A percentile compares a stretch with the other conserved stretches of the same genome.
Conservation (phyloP, 2,797 vertebrate genomes). For the Pipistrellus nathusii region DNA sequence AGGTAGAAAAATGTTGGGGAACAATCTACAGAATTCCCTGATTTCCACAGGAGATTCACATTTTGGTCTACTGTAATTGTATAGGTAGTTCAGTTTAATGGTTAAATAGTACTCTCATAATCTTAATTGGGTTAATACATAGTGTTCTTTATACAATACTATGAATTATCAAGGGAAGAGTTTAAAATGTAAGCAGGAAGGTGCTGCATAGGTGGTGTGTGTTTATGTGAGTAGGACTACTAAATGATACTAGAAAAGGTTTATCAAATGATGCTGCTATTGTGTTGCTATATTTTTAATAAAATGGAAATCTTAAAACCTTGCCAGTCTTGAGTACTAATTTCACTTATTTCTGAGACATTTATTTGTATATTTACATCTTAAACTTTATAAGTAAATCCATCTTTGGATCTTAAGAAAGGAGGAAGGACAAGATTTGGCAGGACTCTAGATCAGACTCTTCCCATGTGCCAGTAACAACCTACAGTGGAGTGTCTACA, state of each 20-base stretch:
- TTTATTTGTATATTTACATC: not conserved
- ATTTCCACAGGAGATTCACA: constrained; percentile 46
- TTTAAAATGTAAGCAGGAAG: constrained; percentile 55
- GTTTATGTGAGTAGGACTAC: constrained; percentile 76
- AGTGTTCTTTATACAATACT: constrained; percentile 41
- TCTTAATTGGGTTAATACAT: constrained; percentile 52
- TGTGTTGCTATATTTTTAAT: constrained; percentile 83
- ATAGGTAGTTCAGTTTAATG: constrained; percentile 14
- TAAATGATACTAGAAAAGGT: constrained; percentile 70
- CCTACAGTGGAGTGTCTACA: not conserved
- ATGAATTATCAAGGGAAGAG: constrained; percentile 47
- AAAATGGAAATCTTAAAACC: constrained; percentile 75
- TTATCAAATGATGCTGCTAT: constrained; percentile 71
- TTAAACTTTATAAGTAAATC: not conserved
- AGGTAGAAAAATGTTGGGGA: not conserved
- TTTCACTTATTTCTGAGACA: constrained; percentile 57
- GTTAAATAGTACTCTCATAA: constrained; percentile 44
- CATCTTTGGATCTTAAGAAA: not conserved
- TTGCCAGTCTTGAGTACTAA: constrained; percentile 69
- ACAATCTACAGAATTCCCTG: not conserved
- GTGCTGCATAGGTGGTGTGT: constrained; percentile 66
- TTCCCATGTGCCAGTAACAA: not conserved
- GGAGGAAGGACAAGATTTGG: not conserved
- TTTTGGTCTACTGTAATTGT: constrained; percentile 51
- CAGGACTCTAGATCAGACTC: not conserved